Percentiles rank a stretch among this genome's conserved stretches.
These are phyloP conservation scores for Pleuronectes platessa DNA, from an alignment of 2,113 vertebrate genomes.

Conservation along the genomic window DNA sequence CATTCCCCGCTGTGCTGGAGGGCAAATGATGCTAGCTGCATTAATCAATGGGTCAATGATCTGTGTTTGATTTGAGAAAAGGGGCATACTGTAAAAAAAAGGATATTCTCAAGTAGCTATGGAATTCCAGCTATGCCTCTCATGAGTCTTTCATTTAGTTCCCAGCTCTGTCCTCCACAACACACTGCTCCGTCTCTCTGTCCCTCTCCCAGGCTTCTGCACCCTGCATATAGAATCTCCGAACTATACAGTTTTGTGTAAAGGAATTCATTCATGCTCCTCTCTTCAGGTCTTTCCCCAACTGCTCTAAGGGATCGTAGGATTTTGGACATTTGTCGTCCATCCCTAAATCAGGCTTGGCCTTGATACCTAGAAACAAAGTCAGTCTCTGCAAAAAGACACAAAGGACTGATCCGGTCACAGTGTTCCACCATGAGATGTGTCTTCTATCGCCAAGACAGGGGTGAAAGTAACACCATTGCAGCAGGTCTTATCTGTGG, in stretches of 20 bases:
- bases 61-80: slow-evolving; percentile 9
- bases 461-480: background rate
- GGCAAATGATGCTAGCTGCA: slow-evolving; percentile 14
- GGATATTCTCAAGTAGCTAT: background rate
- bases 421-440: background rate
- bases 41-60: slow-evolving; percentile 22
- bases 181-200: background rate
- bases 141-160: slow-evolving; percentile 9
- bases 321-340: too few species aligned
- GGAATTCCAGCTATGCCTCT: slow-evolving; percentile 4
- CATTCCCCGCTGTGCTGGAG: slow-evolving; percentile 15
- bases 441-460: background rate
- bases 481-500: slow-evolving; percentile 20
- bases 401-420: background rate
- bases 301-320: background rate
- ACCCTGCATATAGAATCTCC: background rate
- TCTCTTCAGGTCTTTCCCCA: background rate
- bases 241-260: background rate
- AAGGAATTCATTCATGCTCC: background rate
- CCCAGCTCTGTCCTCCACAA: background rate
- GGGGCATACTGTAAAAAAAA: background rate
- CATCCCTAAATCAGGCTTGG: too few species aligned
- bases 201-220: slow-evolving; percentile 9
- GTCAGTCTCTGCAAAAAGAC: background rate
- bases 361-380: background rate